Evolutionary conservation across 2,797 vertebrate genomes (phyloP).

Genomic region (Spizella passerina): DNA sequence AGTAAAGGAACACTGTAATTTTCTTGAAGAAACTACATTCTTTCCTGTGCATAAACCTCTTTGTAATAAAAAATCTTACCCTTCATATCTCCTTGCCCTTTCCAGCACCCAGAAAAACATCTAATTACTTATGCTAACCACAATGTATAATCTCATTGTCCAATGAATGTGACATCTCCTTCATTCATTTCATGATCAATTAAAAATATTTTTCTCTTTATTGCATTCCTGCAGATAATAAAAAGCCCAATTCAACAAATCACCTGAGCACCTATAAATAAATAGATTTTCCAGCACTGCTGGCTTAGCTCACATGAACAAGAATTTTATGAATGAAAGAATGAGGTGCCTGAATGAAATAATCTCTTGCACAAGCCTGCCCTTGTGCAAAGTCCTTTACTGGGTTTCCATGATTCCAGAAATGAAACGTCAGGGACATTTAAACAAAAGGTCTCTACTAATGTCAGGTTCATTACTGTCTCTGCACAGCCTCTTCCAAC

Average conservation of each 20-base stretch:
- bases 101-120: not conserved
- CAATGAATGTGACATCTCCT: not conserved
- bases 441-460: not conserved
- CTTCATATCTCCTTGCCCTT: not conserved
- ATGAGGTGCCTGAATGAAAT: not conserved
- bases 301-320: not conserved
- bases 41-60: not conserved
- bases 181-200: not conserved
- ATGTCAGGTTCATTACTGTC: not conserved
- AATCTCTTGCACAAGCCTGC: not conserved
- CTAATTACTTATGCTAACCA: not conserved
- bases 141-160: not conserved
- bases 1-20: slow-evolving; percentile 9
- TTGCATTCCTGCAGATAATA: not conserved
- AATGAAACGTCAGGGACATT: not conserved
- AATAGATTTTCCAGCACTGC: not conserved
- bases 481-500: not conserved
- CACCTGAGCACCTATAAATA: not conserved
- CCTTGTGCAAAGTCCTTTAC: not conserved
- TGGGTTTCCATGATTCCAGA: not conserved
- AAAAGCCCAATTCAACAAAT: not conserved
- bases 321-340: not conserved
- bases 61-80: not conserved
- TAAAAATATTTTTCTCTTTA: not conserved
- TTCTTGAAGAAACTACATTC: not conserved